Evolutionary conservation across 2,888 invertebrate genomes (phyloP), one percentile per base, ranked within the genome.

Genomic region (Malthinus flaveolus): DNA sequence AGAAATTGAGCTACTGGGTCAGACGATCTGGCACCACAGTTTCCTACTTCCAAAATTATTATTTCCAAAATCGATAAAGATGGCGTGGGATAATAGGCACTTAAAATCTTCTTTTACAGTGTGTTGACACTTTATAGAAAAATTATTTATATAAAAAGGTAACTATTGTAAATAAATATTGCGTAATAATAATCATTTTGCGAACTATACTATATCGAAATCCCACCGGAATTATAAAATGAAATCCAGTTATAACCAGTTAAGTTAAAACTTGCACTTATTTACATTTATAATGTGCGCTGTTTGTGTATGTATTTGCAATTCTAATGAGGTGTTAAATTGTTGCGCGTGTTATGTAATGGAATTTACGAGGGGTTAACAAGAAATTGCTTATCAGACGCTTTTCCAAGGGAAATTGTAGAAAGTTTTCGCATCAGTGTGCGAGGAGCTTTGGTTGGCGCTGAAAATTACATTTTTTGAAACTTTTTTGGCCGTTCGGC

Each of bases 251-350:
- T 50, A 15, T 37, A 50, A 42, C 50, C 37, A 42, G 50, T 50
- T 50, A 32, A n/a, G 10, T 10, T 46, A 46, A 42, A 33, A 35
- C 15, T 37, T 42, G 39, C 50, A 42, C 42, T n/a, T 42, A 50
- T 50, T 37, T 42, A 32, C 50, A 39, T 50, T n/a, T 42, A 50
- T 50, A 50, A 50, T 35, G 23, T 39, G 50, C 50, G 50, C 8
- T 32, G 8, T 49, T 31, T 12, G 47, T 23, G 32, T 35, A 23
- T 2, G 23, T 23, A 42, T 50, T 50, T 50, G 50, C 8, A 31
- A 50, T 50, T 33, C 50, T 50, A 50, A 50, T 50, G 50, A 50
- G 50, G 47, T 34, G 42, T 42, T 42, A 50, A 50, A 42, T 50
- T 42, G 42, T 23, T 23, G 23, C 23, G 5, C 5, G 23, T 5